Conservation (phyloP, 1,140 invertebrate genomes). For the Drosophila sechellia region DNA sequence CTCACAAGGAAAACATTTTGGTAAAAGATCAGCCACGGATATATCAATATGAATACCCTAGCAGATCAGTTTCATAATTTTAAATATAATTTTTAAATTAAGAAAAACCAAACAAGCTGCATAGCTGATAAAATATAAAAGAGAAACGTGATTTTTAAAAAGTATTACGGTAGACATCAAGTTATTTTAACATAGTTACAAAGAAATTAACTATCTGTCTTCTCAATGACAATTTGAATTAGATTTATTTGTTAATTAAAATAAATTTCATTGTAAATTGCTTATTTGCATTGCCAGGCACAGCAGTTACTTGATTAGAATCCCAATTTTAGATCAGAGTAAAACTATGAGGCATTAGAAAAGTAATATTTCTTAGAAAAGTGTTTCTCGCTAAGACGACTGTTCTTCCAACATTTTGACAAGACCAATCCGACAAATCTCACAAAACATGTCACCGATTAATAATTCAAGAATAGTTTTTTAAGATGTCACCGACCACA, state of each 20-base stretch:
- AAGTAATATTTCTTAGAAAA: neutral
- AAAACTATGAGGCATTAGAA: too few relatives aligned
- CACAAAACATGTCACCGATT: neutral
- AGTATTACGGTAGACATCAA: too few relatives aligned
- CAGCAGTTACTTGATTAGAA: too few relatives aligned
- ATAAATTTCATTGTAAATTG: too few relatives aligned
- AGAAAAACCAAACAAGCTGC: neutral
- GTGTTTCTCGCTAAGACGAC: neutral
- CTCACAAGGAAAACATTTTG: constrained; percentile 31
- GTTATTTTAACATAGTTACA: too few relatives aligned
- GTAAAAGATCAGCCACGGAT: neutral
- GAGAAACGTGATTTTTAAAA: too few relatives aligned
- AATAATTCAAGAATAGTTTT: neutral
- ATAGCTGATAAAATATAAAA: too few relatives aligned
- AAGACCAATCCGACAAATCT: neutral
- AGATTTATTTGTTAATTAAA: too few relatives aligned
- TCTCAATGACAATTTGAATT: too few relatives aligned
- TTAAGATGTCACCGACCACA: constrained; percentile 1
- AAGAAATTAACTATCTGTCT: too few relatives aligned
- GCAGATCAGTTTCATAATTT: constrained; percentile 3
- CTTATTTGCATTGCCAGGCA: too few relatives aligned
- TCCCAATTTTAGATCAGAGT: too few relatives aligned
- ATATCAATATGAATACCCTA: constrained; percentile 1
- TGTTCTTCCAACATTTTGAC: neutral
- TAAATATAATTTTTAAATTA: neutral